Conservation (phyloP, 2,888 invertebrate species). For the Aphodius sticticus region DNA sequence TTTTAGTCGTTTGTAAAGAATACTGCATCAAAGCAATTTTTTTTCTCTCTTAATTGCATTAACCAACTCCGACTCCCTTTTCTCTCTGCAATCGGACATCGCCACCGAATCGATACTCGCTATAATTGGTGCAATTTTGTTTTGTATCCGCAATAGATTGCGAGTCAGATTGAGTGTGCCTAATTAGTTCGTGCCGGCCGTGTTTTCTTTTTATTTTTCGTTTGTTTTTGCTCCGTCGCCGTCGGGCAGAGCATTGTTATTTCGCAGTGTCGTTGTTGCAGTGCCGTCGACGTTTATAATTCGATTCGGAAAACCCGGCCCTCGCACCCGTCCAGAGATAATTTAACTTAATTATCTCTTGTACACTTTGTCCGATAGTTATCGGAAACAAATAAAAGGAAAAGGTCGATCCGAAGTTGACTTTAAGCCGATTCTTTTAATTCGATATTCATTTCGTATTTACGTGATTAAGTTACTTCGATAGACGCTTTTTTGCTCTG, state of each 20-base stretch:
- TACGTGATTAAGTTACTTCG: too few relatives aligned
- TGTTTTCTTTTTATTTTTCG: neutral
- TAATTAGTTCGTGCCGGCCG: neutral
- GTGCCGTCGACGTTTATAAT: neutral
- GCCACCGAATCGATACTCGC: neutral
- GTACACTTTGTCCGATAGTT: too few relatives aligned
- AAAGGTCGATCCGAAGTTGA: too few relatives aligned
- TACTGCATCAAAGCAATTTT: too few relatives aligned
- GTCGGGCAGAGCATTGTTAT: neutral
- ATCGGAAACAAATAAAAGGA: too few relatives aligned
- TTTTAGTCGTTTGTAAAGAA: too few relatives aligned
- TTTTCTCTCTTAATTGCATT: neutral
- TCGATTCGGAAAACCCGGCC: neutral
- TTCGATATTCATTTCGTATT: too few relatives aligned
- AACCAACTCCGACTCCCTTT: neutral
- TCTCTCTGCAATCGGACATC: neutral
- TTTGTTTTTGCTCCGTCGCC: neutral
- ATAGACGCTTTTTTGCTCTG: too few relatives aligned
- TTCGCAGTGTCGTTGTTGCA: neutral
- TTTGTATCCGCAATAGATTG: neutral
- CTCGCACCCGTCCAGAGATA: neutral
- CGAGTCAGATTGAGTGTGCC: neutral
- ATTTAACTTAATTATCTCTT: neutral
- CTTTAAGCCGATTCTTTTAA: too few relatives aligned
- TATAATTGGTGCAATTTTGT: neutral